Base-by-base conservation (phyloP, 2,797 vertebrate genomes). In the Clarias fuscus region DNA sequence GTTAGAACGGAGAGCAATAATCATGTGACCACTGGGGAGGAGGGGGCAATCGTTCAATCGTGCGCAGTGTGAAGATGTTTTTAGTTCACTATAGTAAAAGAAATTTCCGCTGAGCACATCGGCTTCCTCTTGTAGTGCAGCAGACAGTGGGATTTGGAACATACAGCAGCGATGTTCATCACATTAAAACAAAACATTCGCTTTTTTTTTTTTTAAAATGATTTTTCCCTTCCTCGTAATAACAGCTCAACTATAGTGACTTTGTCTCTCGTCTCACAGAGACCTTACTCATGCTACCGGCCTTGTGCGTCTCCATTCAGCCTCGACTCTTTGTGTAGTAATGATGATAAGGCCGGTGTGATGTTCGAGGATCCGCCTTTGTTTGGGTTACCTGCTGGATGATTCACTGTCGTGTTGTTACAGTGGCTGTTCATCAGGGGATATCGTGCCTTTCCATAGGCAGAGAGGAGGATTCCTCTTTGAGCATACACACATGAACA, bases 321-420 rank as follows among this genome's bases (percentile, higher is more conserved):
- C 78, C 80, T 62, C 58, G 84, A 82, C 62, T 37, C 27, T 82
- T 86, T 84, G 76, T 76, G 43, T 85, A 72, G 48, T 62, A 37
- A 64, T 53, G 85, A 85, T 83, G 85, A 85, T 83, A 64, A 83
- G 68, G 61, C 48, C 27, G 15, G n/a, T 72, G 53, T 79, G 67
- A 80, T 85, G 72, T 83, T n/a, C 86, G 22, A 68, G 18, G 30
- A 71, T 30, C 71, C 14, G 22, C 70, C 79, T 88, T 88, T 83
- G 85, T 84, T 67, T 88, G 71, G 84, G 18, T 4, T 87, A 77
- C 61, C 43, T 80, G 68, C 24, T 58, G 62, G 64, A 68, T 68
- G 30, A 61, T 75, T 76, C 56, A 30, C 58, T 59, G 75, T 17
- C 27, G 62, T 48, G 7, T 37, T 83, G 14, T 64, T 53, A 30